Conservation (phyloP, 2,113 vertebrate species). For the Peucedramus taeniatus region DNA sequence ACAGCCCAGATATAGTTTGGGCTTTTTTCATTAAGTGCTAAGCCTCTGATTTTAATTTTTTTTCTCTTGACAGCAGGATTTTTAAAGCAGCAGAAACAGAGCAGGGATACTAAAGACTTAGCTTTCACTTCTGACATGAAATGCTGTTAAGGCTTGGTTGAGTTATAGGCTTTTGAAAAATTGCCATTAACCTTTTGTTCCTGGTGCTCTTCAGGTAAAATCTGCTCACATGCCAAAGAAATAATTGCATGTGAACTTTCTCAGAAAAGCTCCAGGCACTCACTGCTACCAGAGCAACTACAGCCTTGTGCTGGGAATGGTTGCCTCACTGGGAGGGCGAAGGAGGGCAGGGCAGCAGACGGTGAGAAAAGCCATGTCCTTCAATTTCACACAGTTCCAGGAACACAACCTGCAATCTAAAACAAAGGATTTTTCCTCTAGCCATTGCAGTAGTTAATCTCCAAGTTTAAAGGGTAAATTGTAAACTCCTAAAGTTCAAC, state of each 20-base stretch:
- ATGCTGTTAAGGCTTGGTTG: background rate
- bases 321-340: background rate
- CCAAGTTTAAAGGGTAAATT: background rate
- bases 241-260: background rate
- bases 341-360: background rate
- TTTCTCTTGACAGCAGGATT: background rate
- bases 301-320: background rate
- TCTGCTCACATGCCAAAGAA: background rate
- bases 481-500: background rate
- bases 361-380: background rate
- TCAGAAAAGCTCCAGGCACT: background rate
- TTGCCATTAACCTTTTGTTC: conserved; percentile 24
- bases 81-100: background rate
- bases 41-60: background rate
- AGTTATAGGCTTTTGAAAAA: background rate
- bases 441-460: background rate
- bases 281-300: background rate
- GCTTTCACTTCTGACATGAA: background rate
- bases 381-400: background rate
- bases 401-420: background rate
- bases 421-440: background rate
- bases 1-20: background rate
- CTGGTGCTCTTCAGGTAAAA: background rate
- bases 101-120: background rate
- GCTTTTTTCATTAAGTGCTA: background rate